A percentile compares a stretch with the other conserved stretches of the same genome.
Conservation (phyloP, 2,113 vertebrate species). For the Grallaria varia region DNA sequence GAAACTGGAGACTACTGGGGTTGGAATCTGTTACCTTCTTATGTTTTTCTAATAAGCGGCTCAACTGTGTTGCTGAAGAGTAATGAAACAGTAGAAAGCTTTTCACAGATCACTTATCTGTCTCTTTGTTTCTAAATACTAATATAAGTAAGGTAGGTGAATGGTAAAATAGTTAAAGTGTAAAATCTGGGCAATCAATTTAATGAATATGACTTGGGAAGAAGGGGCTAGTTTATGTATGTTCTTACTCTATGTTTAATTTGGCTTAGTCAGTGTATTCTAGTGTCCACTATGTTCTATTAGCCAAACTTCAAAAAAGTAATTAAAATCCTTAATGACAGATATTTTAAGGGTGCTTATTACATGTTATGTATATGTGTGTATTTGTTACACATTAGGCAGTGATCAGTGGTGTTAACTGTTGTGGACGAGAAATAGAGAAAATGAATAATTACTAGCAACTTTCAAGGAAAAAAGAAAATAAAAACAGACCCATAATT, state of each 20-base stretch:
- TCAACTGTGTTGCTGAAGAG: constrained; percentile 31
- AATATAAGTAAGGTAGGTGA: not conserved
- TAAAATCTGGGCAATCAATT: constrained; percentile 53
- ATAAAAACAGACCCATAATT: accelerated
- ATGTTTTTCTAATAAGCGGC: constrained; percentile 66
- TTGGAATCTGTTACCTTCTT: constrained; percentile 50
- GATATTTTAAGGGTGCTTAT: not conserved
- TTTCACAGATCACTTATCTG: constrained; percentile 64
- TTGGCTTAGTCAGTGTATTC: constrained; percentile 11
- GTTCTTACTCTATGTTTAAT: constrained; percentile 47
- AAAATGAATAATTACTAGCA: not conserved
- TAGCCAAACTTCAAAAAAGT: constrained; percentile 16
- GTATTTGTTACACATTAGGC: not conserved
- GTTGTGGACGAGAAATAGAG: not conserved
- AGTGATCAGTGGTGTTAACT: not conserved
- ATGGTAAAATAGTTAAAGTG: constrained; percentile 65
- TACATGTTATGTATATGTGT: not conserved
- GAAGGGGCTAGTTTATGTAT: constrained; percentile 41
- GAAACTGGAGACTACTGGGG: constrained; percentile 11
- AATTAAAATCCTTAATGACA: not conserved
- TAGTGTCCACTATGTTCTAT: not conserved
- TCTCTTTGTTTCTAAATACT: constrained; percentile 46
- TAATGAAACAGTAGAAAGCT: constrained; percentile 48
- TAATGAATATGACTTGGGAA: not conserved
- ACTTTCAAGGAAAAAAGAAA: not conserved